Conservation (phyloP, 2,113 vertebrate species). For the Donacobius atricapilla region DNA sequence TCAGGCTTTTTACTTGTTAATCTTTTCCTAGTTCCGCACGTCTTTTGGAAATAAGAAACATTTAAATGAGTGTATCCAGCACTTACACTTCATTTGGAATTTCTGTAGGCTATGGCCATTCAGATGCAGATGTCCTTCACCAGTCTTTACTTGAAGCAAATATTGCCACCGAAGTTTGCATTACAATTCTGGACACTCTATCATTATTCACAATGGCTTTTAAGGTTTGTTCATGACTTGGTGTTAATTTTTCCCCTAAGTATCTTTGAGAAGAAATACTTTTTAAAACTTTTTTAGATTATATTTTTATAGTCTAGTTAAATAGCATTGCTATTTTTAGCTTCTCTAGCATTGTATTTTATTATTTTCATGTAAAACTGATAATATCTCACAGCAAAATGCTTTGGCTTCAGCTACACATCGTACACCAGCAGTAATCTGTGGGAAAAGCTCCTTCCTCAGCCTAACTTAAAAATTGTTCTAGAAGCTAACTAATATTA, state of each 20-base stretch:
- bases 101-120: constrained; percentile 89
- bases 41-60: constrained; percentile 7
- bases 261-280: neutral
- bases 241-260: neutral
- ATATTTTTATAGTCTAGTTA: neutral
- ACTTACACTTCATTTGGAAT: constrained; percentile 15
- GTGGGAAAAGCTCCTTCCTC: neutral
- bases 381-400: neutral
- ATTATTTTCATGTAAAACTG: neutral
- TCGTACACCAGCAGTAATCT: neutral
- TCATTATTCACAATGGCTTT: constrained; percentile 95
- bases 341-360: neutral
- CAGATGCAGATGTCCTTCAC: constrained; percentile 92
- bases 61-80: neutral
- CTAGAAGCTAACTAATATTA: neutral
- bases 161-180: constrained; percentile 94
- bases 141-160: constrained; percentile 95
- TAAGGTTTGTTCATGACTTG: constrained; percentile 80
- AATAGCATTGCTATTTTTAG: neutral
- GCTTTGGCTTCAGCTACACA: neutral
- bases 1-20: neutral
- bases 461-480: neutral
- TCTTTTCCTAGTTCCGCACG: neutral
- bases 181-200: constrained; percentile 93
- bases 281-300: neutral